Percentiles rank a stretch among this genome's conserved stretches.
Evolutionary conservation across 2,113 vertebrate species (phyloP).

Genomic region (Labrus mixtus): DNA sequence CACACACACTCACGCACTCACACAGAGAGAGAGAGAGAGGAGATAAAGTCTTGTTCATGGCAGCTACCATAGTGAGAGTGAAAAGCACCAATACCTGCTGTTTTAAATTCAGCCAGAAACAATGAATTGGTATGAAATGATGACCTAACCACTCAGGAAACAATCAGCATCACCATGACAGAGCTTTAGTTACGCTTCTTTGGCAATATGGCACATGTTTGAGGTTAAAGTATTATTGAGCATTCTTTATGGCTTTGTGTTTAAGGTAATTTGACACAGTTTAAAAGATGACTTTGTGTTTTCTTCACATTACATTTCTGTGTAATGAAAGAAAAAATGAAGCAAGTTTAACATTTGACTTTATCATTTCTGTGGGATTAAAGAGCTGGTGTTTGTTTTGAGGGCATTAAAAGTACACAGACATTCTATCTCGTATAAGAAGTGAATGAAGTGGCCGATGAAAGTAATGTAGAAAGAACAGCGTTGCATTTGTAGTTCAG

Average conservation of each 20-base stretch:
- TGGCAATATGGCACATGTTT: too few species aligned
- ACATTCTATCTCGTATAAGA: conserved; percentile 20
- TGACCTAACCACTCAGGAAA: conserved; percentile 8
- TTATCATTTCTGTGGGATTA: neutral
- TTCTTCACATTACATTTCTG: too few species aligned
- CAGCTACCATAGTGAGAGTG: too few species aligned
- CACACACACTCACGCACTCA: too few species aligned
- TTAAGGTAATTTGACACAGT: too few species aligned
- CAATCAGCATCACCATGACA: neutral
- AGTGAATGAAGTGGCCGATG: neutral
- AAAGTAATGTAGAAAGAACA: neutral
- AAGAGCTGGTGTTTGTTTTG: conserved; percentile 18
- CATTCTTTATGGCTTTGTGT: too few species aligned
- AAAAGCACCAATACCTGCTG: neutral
- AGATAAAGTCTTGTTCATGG: too few species aligned
- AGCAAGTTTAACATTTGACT: neutral
- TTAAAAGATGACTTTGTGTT: too few species aligned
- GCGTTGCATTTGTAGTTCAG: conserved; percentile 51
- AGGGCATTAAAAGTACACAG: conserved; percentile 21
- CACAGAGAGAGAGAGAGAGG: too few species aligned
- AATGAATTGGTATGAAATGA: conserved; percentile 26
- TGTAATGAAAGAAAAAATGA: too few species aligned
- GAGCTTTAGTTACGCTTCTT: neutral
- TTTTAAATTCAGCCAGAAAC: conserved; percentile 33
- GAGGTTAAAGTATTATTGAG: too few species aligned